Evolutionary conservation across 2,797 vertebrate species (phyloP), one percentile per base, ranked within the genome.

Genomic region (Echiichthys vipera): DNA sequence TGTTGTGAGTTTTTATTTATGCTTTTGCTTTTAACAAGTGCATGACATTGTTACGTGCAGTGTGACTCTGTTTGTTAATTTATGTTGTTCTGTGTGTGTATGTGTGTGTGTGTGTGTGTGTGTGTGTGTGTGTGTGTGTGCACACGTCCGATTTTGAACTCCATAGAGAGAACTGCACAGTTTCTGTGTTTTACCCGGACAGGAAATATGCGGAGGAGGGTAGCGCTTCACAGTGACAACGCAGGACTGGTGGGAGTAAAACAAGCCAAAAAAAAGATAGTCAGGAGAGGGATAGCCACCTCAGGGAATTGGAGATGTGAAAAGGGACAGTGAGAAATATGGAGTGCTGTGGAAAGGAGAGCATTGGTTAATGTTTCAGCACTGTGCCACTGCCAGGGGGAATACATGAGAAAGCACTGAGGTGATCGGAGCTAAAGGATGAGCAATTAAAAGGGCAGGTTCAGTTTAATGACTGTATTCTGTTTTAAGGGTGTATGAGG

Each of bases 311-410:
- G 22, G 22, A 17, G 27, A 47, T 66, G 79, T 81, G 68, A 54
- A 79, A 57, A 74, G 51, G 59, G 75, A 83, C 57, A 65, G 64
- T 66, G 71, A 76, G 80, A 74, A 83, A 75, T 67, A 55, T 71
- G 53, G 81, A 32, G 70, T 67, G 71, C n/a, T 65, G 32, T 70
- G 73, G 70, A 74, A 78, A 43, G 49, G 72, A 81, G 79, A 85
- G 70, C 76, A 69, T 77, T 77, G 63, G 69, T 83, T 77, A 88
- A 81, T 77, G 85, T 88, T 82, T 88, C 50, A 81, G 55, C 50
- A 53, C 62, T 37, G 71, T 14, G 66, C 55, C 76, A 25, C 70
- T 14, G 66, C 55, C 76, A 25, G 34, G 3, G 64, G 77, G 53
- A 63, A 68, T 43, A 72, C 77, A 81, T 9, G 42, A 59, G 58